Conservation (phyloP, 2,797 vertebrate species). For the Pantherophis vulpinus region DNA sequence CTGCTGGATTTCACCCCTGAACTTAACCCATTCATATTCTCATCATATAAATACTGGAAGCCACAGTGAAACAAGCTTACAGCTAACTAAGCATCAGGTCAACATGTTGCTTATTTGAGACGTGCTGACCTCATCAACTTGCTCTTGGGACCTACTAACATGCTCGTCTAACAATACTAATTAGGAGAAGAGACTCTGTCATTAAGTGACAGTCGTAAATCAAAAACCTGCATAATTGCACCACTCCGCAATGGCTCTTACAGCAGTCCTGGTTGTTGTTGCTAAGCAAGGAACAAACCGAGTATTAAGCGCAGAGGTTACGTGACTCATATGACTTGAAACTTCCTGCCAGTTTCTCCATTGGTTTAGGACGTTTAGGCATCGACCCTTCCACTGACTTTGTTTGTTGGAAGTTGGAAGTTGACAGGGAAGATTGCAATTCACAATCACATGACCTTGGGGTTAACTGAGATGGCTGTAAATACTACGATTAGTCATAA, state of each 20-base stretch:
- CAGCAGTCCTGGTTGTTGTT: not conserved
- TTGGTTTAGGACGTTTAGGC: too few relatives aligned
- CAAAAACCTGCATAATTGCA: not conserved
- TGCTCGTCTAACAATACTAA: not conserved
- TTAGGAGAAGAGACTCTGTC: not conserved
- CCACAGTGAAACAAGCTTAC: not conserved
- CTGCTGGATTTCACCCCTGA: too few relatives aligned
- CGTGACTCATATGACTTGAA: not conserved
- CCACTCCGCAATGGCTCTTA: not conserved
- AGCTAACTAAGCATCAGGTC: not conserved
- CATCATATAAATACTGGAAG: not conserved
- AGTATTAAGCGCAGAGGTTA: not conserved
- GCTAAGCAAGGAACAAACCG: not conserved
- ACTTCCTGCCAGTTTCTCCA: not conserved
- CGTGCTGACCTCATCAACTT: not conserved
- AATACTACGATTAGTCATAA: not conserved
- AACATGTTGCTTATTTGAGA: not conserved
- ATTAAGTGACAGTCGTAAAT: not conserved
- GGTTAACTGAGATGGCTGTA: not conserved
- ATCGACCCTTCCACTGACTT: not conserved
- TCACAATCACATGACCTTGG: not conserved
- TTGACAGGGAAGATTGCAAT: not conserved
- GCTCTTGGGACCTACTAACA: not conserved
- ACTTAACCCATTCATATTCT: not conserved
- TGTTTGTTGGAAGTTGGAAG: not conserved